phyloP scores from a whole-genome alignment of 2,888 invertebrate genomes.

The Xanthia togata region DNA sequence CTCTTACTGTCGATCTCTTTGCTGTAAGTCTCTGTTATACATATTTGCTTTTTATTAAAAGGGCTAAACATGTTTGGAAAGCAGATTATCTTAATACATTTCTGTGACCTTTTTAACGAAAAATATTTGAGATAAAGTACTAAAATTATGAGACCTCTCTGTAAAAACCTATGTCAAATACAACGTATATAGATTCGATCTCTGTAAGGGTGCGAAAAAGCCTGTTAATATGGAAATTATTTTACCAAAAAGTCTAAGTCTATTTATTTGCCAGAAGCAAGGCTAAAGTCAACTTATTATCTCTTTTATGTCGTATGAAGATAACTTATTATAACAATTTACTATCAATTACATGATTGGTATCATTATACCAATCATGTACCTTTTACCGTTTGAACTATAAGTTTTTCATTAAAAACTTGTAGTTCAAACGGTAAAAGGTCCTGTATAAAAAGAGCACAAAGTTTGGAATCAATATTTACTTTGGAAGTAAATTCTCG shows the following conservation, averaged over 20 bases:
- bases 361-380: no score
- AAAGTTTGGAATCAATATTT: neutral
- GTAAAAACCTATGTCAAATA: slow-evolving; percentile 4
- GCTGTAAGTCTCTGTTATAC: slow-evolving; percentile 23
- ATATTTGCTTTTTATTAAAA: slow-evolving; percentile 8
- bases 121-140: neutral
- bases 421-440: neutral
- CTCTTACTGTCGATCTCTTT: slow-evolving; percentile 34
- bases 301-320: no score
- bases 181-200: neutral
- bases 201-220: neutral
- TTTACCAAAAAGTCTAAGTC: slow-evolving; percentile 8
- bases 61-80: neutral
- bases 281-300: no score
- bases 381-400: no score
- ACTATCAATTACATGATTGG: slow-evolving; percentile 34
- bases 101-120: neutral
- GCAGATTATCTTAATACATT: neutral
- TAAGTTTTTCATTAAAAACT: no score
- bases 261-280: neutral
- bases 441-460: neutral
- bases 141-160: neutral
- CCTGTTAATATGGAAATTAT: slow-evolving; percentile 4
- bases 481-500: slow-evolving; percentile 9
- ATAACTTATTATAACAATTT: neutral